Base-by-base conservation (phyloP, 2,797 vertebrate species). In the Sebastes diploproa region DNA sequence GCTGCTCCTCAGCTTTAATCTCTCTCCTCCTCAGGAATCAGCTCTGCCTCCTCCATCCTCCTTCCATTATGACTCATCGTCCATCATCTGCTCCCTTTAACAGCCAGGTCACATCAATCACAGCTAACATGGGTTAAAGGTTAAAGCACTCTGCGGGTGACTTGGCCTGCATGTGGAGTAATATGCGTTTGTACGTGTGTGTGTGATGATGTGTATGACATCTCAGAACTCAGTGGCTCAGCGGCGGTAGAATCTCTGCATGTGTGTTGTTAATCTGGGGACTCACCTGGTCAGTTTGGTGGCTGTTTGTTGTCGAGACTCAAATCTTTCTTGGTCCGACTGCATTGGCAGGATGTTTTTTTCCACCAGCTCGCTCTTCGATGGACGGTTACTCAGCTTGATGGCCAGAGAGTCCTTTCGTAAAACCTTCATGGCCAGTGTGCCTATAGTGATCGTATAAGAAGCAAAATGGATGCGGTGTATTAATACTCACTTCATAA, bases 401-500 rank as follows among this genome's bases (percentile, higher is more conserved):
- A 99, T 97, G 87, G 98, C 98, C 92, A 99, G 94, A 8, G 98
- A 98, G 92, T 99, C 98, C 93, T 98, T 98, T 74, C 97, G 95
- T 90, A 98, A 93, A 79, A 99, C 96, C 91, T 98, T 98, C 95
- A 97, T 95, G 89, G 98, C 98, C 88, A 99, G 93, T 68, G 97
- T 96, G 90, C 97, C 98, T 99, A 27, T 6, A 36, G n/a, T 8
- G 62, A 77, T 14, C 50, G 58, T 1, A 76, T 38, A 36, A 50
- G 58, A 34, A 18, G 25, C 4, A 22, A 55, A 5, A 42, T 8
- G 0, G 27, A 66, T 6, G 30, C 9, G 7, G 4, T 25, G 36
- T 52, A 11, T 64, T 13, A 20, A 52, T 9, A 69, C 20, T 70
- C 55, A 52, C 16, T 23, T 34, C 13, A 61, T 13, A 42, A 13